Base-by-base conservation (phyloP, 2,113 vertebrate genomes). In the Microtus pennsylvanicus region DNA sequence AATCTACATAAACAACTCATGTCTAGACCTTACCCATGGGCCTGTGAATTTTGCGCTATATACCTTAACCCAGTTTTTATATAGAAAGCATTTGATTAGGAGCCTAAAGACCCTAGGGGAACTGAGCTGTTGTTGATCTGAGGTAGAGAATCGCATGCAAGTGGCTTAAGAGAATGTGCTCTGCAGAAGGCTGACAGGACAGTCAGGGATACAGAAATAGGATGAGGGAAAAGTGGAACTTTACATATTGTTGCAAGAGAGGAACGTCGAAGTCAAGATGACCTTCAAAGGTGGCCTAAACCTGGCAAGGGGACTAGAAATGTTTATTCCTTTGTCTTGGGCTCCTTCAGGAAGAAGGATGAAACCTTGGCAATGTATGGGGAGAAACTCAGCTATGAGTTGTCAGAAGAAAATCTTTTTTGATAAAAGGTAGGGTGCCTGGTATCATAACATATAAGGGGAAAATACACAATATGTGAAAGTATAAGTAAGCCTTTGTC, bases 401-500 rank as follows among this genome's bases (percentile, higher is more conserved):
- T 50, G n/a, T 35, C 24, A 76, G 33, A 5, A 78, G 22, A 11
- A 85, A 77, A 69, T 63, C 17, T 2, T 2, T 21, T 22, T 63
- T 10, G 76, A 35, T 70, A 65, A 33, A 67, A 87, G 47, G 74
- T 38, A 86, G 4, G n/a, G 5, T 19, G 1, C 24, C 38, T 81
- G 28, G 30, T 14, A 70, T 35, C 26, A 33, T 55, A 83, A 94
- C 81, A 83, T 33, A 75, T 21, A 81, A 80, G 17, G 35, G 17
- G 9, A 55, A 55, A 80, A 81, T 24, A 55, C 2, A 55, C 78
- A 35, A 12, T 58, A 76, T 45, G 6, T 38, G 81, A 91, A 91
- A 91, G 17, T 33, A 55, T 28, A 94, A 72, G 69, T 38, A 89
- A 93, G 55, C 35, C 58, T 24, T 96, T 85, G 93, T 86, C 72